A percentile compares a stretch with the other conserved stretches of the same genome.
These are phyloP conservation scores for Hypolimnas misippus DNA, from an alignment of 2,888 invertebrate species.

Conservation along the genomic window DNA sequence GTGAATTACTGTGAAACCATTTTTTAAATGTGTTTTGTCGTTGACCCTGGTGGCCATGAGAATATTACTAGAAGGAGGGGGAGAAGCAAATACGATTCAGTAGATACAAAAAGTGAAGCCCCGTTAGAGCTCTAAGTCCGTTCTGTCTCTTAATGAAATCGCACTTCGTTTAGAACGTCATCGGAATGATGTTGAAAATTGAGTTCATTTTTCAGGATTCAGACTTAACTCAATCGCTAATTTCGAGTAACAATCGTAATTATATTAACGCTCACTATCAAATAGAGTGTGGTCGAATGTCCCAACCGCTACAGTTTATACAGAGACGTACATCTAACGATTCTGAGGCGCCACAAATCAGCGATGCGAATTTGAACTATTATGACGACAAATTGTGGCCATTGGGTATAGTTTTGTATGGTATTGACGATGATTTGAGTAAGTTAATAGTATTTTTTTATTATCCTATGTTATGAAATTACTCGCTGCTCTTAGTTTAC, in stretches of 20 bases:
- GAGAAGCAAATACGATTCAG: no score
- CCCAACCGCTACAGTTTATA: conserved; percentile 26
- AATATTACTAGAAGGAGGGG: no score
- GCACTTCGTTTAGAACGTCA: no score
- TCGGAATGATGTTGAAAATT: no score
- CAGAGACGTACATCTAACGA: conserved; percentile 10
- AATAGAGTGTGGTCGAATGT: conserved; percentile 54
- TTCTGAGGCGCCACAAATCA: conserved; percentile 34
- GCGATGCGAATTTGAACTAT: conserved; percentile 47
- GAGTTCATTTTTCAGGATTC: conserved; percentile 44
- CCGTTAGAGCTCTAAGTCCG: background rate
- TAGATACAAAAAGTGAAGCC: no score
- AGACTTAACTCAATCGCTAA: conserved; percentile 42
- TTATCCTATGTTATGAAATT: no score
- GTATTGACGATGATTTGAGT: conserved; percentile 50
- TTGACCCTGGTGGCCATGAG: no score
- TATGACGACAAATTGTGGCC: conserved; percentile 65
- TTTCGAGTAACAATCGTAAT: conserved; percentile 56
- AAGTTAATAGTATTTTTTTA: conserved; percentile 37
- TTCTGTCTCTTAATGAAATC: no score
- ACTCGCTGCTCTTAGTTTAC: no score
- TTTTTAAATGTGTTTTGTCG: no score
- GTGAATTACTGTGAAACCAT: no score
- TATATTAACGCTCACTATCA: conserved; percentile 65
- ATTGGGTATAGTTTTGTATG: conserved; percentile 63